Evolutionary conservation across 2,113 vertebrate genomes (phyloP), one percentile per base, ranked within the genome.

Genomic region (Cryptotis parvus): DNA sequence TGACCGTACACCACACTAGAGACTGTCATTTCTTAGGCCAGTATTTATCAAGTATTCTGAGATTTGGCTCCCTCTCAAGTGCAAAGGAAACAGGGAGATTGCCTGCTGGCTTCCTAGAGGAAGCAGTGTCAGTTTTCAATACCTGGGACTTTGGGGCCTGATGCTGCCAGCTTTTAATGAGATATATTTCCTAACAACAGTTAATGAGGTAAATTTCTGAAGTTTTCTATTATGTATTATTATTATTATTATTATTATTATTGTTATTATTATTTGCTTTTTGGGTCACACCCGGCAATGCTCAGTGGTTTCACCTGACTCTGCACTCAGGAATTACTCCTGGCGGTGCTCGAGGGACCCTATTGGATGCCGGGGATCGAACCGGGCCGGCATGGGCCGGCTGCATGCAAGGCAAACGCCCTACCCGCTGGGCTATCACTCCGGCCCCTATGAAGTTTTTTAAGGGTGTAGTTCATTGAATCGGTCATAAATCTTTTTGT

Each of bases 401-500:
- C n/a, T n/a, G n/a, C n/a, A n/a, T n/a, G n/a, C n/a, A n/a, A n/a
- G n/a, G n/a, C n/a, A n/a, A n/a, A n/a, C n/a, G n/a, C n/a, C n/a
- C n/a, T n/a, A n/a, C n/a, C n/a, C n/a, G n/a, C n/a, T n/a, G n/a
- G n/a, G n/a, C n/a, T n/a, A n/a, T n/a, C n/a, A n/a, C n/a, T n/a
- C n/a, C n/a, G n/a, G n/a, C n/a, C n/a, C n/a, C n/a, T n/a, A n/a
- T 91, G 27, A 91, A 82, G 86, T 87, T 75, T 78, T 75, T 37
- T 65, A 75, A 33, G 85, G 26, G 43, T 70, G 9, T 20, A 11
- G 37, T 8, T 69, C 41, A 69, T 45, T 65, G 45, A 70, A 31
- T 39, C 39, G 12, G 43, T 70, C 82, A 82, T 85, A 91, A 91
- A 78, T 16, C 35, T 70, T 91, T n/a, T 79, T 27, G 18, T 91